These are phyloP conservation scores for Amphilophus citrinellus DNA, from an alignment of 2,113 vertebrate genomes.

Conservation along the genomic window DNA sequence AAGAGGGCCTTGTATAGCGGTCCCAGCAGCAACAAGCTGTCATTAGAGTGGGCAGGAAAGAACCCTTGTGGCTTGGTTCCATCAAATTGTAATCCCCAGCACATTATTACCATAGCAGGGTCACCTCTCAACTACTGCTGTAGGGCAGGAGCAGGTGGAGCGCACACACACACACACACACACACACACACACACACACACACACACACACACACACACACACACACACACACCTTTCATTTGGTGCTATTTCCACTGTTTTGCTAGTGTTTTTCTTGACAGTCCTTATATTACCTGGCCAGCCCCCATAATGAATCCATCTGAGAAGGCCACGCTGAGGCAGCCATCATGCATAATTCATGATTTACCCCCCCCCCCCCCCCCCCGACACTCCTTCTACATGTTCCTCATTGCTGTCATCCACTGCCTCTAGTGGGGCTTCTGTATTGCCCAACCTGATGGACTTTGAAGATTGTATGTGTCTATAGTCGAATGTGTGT, in stretches of 20 bases:
- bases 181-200: not conserved
- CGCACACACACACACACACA: constrained; percentile 2
- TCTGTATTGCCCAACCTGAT: constrained; percentile 83
- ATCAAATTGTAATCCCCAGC: constrained; percentile 84
- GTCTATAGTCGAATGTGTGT: constrained; percentile 60
- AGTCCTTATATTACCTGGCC: constrained; percentile 80
- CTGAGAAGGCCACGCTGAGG: constrained; percentile 70
- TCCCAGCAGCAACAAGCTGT: constrained; percentile 82
- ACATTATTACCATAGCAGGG: constrained; percentile 82
- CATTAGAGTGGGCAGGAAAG: constrained; percentile 83
- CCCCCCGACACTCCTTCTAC: constrained; percentile 13
- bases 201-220: not conserved
- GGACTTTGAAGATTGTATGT: constrained; percentile 77
- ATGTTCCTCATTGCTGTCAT: constrained; percentile 47
- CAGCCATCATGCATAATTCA: constrained; percentile 90
- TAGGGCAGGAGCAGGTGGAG: constrained; percentile 77
- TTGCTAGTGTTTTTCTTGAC: constrained; percentile 69
- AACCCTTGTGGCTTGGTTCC: constrained; percentile 82
- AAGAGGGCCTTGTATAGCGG: constrained; percentile 74
- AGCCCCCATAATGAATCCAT: constrained; percentile 88
- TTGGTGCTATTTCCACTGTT: constrained; percentile 63
- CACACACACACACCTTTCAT: constrained; percentile 25
- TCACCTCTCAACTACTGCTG: constrained; percentile 77
- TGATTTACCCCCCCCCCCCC: constrained; percentile 28
- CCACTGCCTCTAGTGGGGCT: constrained; percentile 32